These are phyloP conservation scores for Drosophila arawakana DNA, from an alignment of 1,140 invertebrate species.

Conservation along the genomic window DNA sequence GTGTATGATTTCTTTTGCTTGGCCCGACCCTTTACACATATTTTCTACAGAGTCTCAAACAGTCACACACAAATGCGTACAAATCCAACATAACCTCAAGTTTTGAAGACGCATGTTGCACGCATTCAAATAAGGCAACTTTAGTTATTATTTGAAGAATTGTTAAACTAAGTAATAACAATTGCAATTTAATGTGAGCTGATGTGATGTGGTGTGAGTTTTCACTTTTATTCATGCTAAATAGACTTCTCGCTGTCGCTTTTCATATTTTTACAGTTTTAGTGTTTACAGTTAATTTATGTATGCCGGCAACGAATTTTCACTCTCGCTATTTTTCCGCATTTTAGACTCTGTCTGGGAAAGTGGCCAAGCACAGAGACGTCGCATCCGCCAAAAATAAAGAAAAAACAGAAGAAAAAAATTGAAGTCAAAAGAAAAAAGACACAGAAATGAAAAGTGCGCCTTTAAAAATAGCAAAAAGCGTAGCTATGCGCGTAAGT, in stretches of 20 bases:
- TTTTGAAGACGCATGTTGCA: constrained; percentile 15
- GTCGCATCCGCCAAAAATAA: constrained; percentile 61
- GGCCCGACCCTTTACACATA: too few species aligned
- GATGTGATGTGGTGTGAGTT: constrained; percentile 26
- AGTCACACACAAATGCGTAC: too few species aligned
- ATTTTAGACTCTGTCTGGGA: constrained; percentile 56
- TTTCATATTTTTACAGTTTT: constrained; percentile 51
- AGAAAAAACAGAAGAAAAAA: constrained; percentile 33
- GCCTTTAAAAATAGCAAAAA: constrained; percentile 63
- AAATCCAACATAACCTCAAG: constrained; percentile 18
- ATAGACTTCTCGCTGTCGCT: constrained; percentile 54
- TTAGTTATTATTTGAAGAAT: constrained; percentile 20
- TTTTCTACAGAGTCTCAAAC: too few species aligned
- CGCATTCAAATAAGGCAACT: constrained; percentile 34
- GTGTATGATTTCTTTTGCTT: too few species aligned
- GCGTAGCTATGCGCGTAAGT: neutral
- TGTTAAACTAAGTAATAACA: constrained; percentile 14
- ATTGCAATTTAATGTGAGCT: neutral
- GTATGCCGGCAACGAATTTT: constrained; percentile 68
- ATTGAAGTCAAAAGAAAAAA: constrained; percentile 29
- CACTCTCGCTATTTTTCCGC: constrained; percentile 71
- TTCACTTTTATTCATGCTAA: constrained; percentile 62
- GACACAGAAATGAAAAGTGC: constrained; percentile 58
- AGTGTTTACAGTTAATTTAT: constrained; percentile 64
- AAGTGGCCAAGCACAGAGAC: constrained; percentile 46